Evolutionary conservation across 2,888 invertebrate genomes (phyloP).

Genomic region (Panorpa germanica): DNA sequence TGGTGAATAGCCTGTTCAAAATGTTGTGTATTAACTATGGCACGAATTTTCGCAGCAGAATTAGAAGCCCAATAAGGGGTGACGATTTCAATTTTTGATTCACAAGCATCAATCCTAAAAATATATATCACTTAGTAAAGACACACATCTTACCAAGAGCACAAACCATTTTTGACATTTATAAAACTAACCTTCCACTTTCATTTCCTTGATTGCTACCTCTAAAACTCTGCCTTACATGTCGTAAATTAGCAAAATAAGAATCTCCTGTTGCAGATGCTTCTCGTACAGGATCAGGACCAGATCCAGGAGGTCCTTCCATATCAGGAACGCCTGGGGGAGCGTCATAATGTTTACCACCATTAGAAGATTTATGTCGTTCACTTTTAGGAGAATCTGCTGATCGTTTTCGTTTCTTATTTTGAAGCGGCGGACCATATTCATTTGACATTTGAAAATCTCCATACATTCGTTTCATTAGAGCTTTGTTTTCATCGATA

Average conservation of each 20-base stretch:
- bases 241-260: conserved; percentile 32
- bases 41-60: conserved; percentile 76
- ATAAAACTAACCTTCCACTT: conserved; percentile 28
- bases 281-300: conserved; percentile 22
- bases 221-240: conserved; percentile 28
- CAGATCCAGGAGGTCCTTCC: conserved; percentile 24
- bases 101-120: conserved; percentile 70
- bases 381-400: neutral
- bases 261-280: conserved; percentile 26
- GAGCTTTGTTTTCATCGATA: conserved; percentile 85
- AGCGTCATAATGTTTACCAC: conserved; percentile 22
- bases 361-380: no score
- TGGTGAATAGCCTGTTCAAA: conserved; percentile 91
- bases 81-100: conserved; percentile 80
- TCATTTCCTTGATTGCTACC: conserved; percentile 29
- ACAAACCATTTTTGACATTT: no score
- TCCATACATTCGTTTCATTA: conserved; percentile 87
- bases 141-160: no score
- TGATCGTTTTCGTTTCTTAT: conserved; percentile 19
- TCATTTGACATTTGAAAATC: conserved; percentile 53
- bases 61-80: conserved; percentile 92
- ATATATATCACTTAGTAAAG: no score
- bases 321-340: conserved; percentile 37
- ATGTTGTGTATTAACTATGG: conserved; percentile 86
- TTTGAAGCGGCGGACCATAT: conserved; percentile 28